These are phyloP conservation scores for Eciton burchellii DNA, from an alignment of 1,140 invertebrate genomes.

Conservation along the genomic window DNA sequence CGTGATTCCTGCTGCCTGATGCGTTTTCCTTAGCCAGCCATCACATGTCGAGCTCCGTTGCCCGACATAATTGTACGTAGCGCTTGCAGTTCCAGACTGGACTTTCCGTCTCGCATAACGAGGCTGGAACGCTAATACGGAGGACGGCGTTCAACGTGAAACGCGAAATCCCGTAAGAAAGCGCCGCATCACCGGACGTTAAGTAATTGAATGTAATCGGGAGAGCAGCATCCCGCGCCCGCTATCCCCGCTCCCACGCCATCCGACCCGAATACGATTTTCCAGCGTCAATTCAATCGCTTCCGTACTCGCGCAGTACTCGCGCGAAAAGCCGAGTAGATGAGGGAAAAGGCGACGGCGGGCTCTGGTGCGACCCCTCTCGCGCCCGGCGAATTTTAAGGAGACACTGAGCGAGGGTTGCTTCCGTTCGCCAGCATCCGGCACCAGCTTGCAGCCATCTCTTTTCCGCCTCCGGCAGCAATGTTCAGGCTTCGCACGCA, in stretches of 20 bases:
- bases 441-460: background rate
- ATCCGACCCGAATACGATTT: constrained; percentile 35
- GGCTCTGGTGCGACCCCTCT: constrained; percentile 2
- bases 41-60: too few relatives aligned
- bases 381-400: constrained; percentile 60
- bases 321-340: background rate
- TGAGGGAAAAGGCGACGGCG: constrained; percentile 9
- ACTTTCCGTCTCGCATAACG: background rate
- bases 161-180: constrained; percentile 6
- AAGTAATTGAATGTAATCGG: constrained; percentile 80
- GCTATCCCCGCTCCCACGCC: background rate
- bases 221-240: constrained; percentile 64
- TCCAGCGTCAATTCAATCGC: constrained; percentile 57
- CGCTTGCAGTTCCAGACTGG: background rate
- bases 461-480: constrained; percentile 24
- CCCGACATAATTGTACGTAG: background rate
- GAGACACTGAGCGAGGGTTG: constrained; percentile 29
- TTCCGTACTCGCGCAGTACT: background rate
- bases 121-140: background rate
- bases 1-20: too few relatives aligned
- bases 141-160: background rate
- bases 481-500: constrained; percentile 11
- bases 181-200: constrained; percentile 40
- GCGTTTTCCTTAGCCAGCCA: too few relatives aligned
- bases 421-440: constrained; percentile 10